A percentile compares a stretch with the other conserved stretches of the same genome.
These are phyloP conservation scores for Hyles lineata DNA, from an alignment of 2,888 invertebrate genomes.

Conservation along the genomic window DNA sequence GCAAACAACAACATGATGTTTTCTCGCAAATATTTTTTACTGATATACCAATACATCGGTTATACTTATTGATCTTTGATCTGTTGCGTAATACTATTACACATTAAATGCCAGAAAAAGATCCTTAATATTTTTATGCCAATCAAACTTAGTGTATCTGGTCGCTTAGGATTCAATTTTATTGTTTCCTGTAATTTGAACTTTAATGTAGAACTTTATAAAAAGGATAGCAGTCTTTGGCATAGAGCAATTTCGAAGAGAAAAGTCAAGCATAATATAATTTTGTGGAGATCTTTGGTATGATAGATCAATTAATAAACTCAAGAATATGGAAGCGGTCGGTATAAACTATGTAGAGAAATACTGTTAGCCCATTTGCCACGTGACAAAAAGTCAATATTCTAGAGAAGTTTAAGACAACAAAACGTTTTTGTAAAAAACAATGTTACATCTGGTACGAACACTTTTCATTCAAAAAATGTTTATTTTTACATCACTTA, in stretches of 20 bases:
- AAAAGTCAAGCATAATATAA: background rate
- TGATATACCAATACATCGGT: no score
- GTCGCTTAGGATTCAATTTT: no score
- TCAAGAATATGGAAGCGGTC: background rate
- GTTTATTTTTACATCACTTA: constrained; percentile 12
- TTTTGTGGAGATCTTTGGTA: no score
- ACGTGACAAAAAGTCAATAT: background rate
- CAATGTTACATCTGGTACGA: background rate
- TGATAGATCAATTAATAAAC: background rate
- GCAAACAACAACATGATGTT: no score
- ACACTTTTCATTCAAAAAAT: background rate
- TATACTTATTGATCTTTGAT: no score
- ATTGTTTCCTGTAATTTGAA: background rate
- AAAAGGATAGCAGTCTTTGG: background rate
- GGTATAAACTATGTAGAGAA: background rate
- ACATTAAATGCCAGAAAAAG: no score
- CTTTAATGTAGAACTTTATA: background rate
- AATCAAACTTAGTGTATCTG: no score
- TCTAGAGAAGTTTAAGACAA: background rate
- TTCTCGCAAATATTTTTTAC: no score
- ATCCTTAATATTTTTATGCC: no score
- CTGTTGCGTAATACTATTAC: no score
- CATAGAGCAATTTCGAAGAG: background rate
- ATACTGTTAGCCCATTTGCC: background rate
- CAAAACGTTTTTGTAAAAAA: background rate